Evolutionary conservation across 2,113 vertebrate species (phyloP).

Genomic region (Puntigrus tetrazona): DNA sequence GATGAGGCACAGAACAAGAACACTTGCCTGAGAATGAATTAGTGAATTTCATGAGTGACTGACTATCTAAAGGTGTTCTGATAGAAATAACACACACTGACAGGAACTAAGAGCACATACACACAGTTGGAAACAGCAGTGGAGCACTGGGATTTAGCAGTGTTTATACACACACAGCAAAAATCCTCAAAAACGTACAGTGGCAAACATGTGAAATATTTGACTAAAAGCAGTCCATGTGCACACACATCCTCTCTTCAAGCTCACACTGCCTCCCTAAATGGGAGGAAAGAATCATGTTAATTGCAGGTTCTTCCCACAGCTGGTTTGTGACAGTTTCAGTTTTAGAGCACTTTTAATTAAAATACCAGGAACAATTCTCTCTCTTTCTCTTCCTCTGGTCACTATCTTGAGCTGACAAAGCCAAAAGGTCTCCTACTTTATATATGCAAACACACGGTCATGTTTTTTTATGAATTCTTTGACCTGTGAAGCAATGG

Average conservation of each 20-base stretch:
- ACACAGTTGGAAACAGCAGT: neutral
- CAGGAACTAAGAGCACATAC: neutral
- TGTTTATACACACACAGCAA: neutral
- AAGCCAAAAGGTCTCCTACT: neutral
- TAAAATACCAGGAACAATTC: constrained; percentile 48
- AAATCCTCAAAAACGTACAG: neutral
- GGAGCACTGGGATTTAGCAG: neutral
- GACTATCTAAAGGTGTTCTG: constrained; percentile 4
- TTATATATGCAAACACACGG: neutral
- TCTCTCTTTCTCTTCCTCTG: neutral
- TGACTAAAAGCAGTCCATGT: constrained; percentile 2
- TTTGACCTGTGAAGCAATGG: neutral
- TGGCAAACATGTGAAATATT: neutral
- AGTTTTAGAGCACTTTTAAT: constrained; percentile 49
- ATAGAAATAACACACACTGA: constrained; percentile 20
- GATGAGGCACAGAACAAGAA: too few species aligned
- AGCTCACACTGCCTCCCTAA: constrained; percentile 6
- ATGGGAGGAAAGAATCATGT: constrained; percentile 28
- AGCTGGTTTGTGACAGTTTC: constrained; percentile 52
- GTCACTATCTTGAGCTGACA: constrained; percentile 9
- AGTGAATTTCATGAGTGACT: constrained; percentile 37
- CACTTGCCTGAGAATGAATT: neutral
- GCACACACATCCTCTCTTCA: neutral
- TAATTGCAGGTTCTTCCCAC: constrained; percentile 52
- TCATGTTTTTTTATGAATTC: neutral